Conservation (phyloP, 2,888 invertebrate species). For the Catocala sponsa region DNA sequence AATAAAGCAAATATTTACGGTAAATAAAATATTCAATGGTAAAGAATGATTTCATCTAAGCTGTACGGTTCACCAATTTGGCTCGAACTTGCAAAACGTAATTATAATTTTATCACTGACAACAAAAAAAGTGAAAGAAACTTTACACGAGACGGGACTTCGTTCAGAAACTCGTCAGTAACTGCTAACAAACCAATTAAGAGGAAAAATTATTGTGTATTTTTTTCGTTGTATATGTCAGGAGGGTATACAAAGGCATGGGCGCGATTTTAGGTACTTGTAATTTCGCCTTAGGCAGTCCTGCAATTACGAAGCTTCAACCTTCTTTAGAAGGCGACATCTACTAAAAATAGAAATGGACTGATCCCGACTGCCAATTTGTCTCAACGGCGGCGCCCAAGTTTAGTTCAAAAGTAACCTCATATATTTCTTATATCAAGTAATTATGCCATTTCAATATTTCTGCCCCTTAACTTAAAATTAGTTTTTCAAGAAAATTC, state of each 20-base stretch:
- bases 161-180: slow-evolving; percentile 49
- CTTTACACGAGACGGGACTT: slow-evolving; percentile 38
- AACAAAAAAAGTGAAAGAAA: slow-evolving; percentile 42
- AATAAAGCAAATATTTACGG: slow-evolving; percentile 1
- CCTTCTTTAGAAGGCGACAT: slow-evolving; percentile 61
- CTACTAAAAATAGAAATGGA: slow-evolving; percentile 47
- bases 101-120: slow-evolving; percentile 54
- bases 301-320: slow-evolving; percentile 55
- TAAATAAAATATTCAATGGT: slow-evolving; percentile 11
- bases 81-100: slow-evolving; percentile 41
- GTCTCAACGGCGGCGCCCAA: slow-evolving; percentile 41
- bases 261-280: slow-evolving; percentile 55
- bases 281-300: slow-evolving; percentile 54
- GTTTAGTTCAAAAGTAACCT: slow-evolving; percentile 50
- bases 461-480: slow-evolving; percentile 11
- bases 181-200: slow-evolving; percentile 62
- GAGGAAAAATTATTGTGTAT: slow-evolving; percentile 47
- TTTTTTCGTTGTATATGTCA: slow-evolving; percentile 43
- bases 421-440: slow-evolving; percentile 28
- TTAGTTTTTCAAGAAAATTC: slow-evolving; percentile 2
- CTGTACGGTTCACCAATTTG: slow-evolving; percentile 25
- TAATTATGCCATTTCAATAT: slow-evolving; percentile 26
- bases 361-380: slow-evolving; percentile 22
- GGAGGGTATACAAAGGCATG: slow-evolving; percentile 39
- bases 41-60: slow-evolving; percentile 4